Conservation (phyloP, 2,888 invertebrate species). For the Rhingia rostrata region DNA sequence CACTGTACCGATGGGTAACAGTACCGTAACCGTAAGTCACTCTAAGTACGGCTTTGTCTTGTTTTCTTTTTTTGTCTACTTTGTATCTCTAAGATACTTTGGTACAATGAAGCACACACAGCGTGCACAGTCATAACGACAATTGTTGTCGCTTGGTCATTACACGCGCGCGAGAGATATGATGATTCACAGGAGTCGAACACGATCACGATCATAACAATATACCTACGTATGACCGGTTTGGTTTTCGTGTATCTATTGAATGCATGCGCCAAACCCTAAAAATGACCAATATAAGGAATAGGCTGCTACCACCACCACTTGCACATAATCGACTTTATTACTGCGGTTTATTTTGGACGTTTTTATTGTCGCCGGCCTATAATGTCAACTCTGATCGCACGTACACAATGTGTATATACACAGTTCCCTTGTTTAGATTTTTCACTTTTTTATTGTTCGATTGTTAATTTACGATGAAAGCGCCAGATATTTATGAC, state of each 20-base stretch:
- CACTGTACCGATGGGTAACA: slow-evolving; percentile 63
- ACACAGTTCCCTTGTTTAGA: slow-evolving; percentile 14
- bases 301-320: slow-evolving; percentile 20
- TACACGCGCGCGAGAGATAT: slow-evolving; percentile 54
- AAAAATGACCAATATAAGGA: slow-evolving; percentile 60
- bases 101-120: slow-evolving; percentile 42
- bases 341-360: slow-evolving; percentile 70
- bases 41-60: slow-evolving; percentile 50
- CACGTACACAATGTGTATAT: slow-evolving; percentile 22
- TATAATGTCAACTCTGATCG: slow-evolving; percentile 69
- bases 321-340: slow-evolving; percentile 69
- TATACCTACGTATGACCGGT: slow-evolving; percentile 18
- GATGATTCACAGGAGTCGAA: slow-evolving; percentile 66
- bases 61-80: background rate
- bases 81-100: slow-evolving; percentile 39
- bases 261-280: slow-evolving; percentile 53
- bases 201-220: slow-evolving; percentile 62
- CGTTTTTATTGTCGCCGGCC: slow-evolving; percentile 63
- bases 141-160: slow-evolving; percentile 72
- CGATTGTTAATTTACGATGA: slow-evolving; percentile 70
- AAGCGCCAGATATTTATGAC: slow-evolving; percentile 74
- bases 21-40: slow-evolving; percentile 69
- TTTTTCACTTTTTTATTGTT: slow-evolving; percentile 55
- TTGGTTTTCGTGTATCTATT: slow-evolving; percentile 30
- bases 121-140: slow-evolving; percentile 59